These are phyloP conservation scores for Diadema setosum DNA, from an alignment of 35 echinoderm and acorn worm genomes.

Conservation along the genomic window DNA sequence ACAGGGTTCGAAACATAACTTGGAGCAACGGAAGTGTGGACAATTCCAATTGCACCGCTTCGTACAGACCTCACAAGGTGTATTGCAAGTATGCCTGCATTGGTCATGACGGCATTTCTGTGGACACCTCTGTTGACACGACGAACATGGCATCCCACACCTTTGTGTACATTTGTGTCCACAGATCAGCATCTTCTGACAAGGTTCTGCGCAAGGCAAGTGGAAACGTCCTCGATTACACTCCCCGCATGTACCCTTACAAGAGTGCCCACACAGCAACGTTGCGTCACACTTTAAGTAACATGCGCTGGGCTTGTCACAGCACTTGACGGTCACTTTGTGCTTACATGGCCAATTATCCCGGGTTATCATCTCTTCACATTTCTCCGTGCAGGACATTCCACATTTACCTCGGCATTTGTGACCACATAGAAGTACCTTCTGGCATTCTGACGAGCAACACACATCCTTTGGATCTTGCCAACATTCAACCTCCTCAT, in stretches of 20 bases:
- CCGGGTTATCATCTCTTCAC: background rate
- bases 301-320: constrained; percentile 22
- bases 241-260: background rate
- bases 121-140: constrained; percentile 62
- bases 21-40: constrained; percentile 11
- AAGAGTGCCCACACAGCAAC: constrained; percentile 68
- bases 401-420: constrained; percentile 11
- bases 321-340: constrained; percentile 50
- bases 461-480: background rate
- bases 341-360: constrained; percentile 68
- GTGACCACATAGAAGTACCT: constrained; percentile 39
- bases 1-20: constrained; percentile 57
- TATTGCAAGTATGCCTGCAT: constrained; percentile 52
- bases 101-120: constrained; percentile 68
- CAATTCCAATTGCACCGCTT: constrained; percentile 66
- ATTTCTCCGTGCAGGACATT: background rate
- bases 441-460: background rate
- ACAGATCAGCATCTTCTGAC: constrained; percentile 60
- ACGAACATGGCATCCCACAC: constrained; percentile 66
- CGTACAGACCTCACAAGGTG: constrained; percentile 52
- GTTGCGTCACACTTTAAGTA: background rate
- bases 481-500: background rate
- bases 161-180: constrained; percentile 61
- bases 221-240: background rate
- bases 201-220: constrained; percentile 16